Base-by-base conservation (phyloP, 1,140 invertebrate species). In the Drosophila neocordata region DNA sequence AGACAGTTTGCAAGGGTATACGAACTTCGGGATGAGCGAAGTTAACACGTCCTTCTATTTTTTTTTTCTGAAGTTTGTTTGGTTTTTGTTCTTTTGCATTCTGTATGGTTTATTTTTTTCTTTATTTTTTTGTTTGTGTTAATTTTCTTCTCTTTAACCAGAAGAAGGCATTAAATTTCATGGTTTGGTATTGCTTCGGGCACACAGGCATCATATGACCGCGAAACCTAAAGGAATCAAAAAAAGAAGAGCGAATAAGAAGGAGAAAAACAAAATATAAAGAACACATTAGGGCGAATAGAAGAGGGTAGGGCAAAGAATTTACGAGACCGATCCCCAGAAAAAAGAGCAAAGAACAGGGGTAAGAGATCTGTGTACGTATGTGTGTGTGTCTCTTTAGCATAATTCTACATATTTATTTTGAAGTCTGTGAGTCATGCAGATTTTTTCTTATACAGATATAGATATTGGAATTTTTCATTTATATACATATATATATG, bases 391-490 rank as follows among this genome's bases (percentile, higher is more conserved):
- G 41, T 48, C 41, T 48, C 15, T 56, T 77, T 73, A 65, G 74
- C 74, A 77, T 77, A 73, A 73, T 77, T 77, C 70, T 59, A 73
- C 69, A 57, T 61, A 31, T 85, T 85, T 84, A 84, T 84, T 85
- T 87, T 69, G 70, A 71, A 85, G 57, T 77, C 65, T 77, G 37
- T 80, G 71, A 73, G 51, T 87, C 83, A 87, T 74, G 48, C 31
- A 55, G 62, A 64, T 61, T 57, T 55, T 55, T 48, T 31, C 27
- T 31, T 59, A 35, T 22, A 70, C 55, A 68, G 53, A 51, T n/a
- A 20, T 6, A 18, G 24, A 59, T 13, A 37, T 38, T 59, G 37
- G 37, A 38, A 59, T 44, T 15, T 59, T 64, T 15, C n/a, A 6
- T 44, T 59, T 35, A 34, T 52, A 13, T 38, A 13, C 12, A 38